Evolutionary conservation across 2,797 vertebrate species (phyloP).

Genomic region (Crenuchus spilurus): DNA sequence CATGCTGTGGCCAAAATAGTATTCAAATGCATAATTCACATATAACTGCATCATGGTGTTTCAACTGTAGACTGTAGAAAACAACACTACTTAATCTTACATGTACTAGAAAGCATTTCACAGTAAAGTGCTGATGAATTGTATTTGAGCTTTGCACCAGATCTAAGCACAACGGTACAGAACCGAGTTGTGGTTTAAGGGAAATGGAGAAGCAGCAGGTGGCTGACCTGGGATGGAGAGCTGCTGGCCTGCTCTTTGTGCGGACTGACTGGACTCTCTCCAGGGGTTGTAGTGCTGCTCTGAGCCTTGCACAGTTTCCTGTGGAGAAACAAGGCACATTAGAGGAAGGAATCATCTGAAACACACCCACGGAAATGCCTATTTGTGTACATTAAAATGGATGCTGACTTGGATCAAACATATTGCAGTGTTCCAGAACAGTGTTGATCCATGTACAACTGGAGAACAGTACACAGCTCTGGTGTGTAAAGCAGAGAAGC

Average conservation of each 20-base stretch:
- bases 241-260: conserved; percentile 83
- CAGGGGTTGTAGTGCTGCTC: conserved; percentile 67
- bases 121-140: neutral
- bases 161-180: neutral
- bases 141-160: neutral
- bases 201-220: conserved; percentile 39
- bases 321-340: conserved; percentile 37
- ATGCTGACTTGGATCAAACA: neutral
- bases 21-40: too few species aligned
- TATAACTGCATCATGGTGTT: too few species aligned
- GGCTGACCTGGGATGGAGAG: conserved; percentile 83
- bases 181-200: neutral
- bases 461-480: neutral
- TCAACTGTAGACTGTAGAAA: neutral
- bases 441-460: neutral
- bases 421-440: neutral
- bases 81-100: neutral
- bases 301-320: conserved; percentile 89
- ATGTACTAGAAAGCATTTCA: neutral
- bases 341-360: conserved; percentile 4
- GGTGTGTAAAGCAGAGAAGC: neutral
- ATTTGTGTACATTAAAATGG: conserved; percentile 4
- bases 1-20: neutral
- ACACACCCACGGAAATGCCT: neutral
- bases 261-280: conserved; percentile 81